Base-by-base conservation (phyloP, 2,888 invertebrate genomes). In the Sepioteuthis lessoniana region DNA sequence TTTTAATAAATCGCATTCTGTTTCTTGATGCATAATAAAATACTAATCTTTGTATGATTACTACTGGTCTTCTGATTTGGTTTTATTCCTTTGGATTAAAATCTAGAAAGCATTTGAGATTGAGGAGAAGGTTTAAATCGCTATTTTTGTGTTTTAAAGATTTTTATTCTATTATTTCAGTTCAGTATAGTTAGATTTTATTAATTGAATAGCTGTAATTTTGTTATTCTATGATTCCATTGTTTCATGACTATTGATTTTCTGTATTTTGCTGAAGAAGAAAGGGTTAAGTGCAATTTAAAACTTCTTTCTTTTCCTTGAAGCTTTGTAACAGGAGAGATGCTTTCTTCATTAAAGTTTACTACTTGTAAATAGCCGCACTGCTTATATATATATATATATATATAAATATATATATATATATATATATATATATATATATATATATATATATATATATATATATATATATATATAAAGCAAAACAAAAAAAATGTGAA, bases 161-260 rank as follows among this genome's bases (percentile, higher is more conserved):
- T 76, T 76, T 5, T 60, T 60, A 28, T 60, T 76, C n/a, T 76
- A 76, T 8, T 10, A 76, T n/a, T 76, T n/a, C n/a, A 76, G 76
- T 76, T 76, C 76, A n/a, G 76, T 76, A 76, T 31, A n/a, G n/a
- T 76, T 76, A n/a, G 76, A 76, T 76, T 55, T 55, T 55, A 55
- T 25, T 55, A 55, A 55, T 55, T 55, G 47, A 13, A 47, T 16
- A 47, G 47, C 47, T 47, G 55, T 55, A 76, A 76, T 13, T 76
- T n/a, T 76, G 31, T 13, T 0, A 76, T n/a, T 76, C 16, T 76
- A 10, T n/a, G 10, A n/a, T n/a, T 76, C 13, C 76, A 8, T 31
- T 76, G 76, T 76, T 76, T 76, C n/a, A 76, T 76, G 10, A 13
- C 76, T 76, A 76, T 76, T 76, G 76, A 76, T 76, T 76, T 42